Base-by-base conservation (phyloP, 1,140 invertebrate species). In the Leptestheria dahalacensis region DNA sequence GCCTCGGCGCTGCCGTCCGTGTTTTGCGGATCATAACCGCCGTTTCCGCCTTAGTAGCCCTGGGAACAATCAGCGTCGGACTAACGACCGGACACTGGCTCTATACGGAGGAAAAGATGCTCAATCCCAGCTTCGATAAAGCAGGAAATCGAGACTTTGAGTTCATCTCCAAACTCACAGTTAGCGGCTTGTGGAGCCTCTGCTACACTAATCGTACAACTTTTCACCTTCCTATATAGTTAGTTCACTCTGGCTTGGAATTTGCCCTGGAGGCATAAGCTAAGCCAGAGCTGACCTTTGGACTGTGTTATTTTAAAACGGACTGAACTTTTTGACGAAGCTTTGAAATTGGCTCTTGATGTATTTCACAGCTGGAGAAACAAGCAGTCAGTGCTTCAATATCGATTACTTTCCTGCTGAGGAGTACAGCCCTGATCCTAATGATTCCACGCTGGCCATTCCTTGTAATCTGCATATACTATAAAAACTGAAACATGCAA, bases 381-480 rank as follows among this genome's bases (percentile, higher is more conserved):
- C 46, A 10, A 61, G 68, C 11, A 64, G 67, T 62, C 65, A 82
- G 62, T 90, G 88, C 72, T 77, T 81, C 61, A 82, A 82, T 72
- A 89, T 91, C 62, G 86, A 90, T 65, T 91, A 89, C 70, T 90
- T 91, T 67, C 81, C 86, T 3, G 77, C 82, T 64, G 86, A 88
- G 65, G 83, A 86, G 62, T 89, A 90, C 69, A 82, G 82, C 66
- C 85, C 87, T 2, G 87, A 91, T 73, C 81, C 84, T 0, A 84
- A 83, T 66, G 88, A 91, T 71, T 90, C 86, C 12, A 89, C 87
- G 18, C 83, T 86, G 72, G 86, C 86, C 52, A 89, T 91, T 75
- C 86, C 86, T 71, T 89, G 87, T 90, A 79, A 86, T n/a, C n/a
- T n/a, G n/a, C n/a, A n/a, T n/a, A n/a, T n/a, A n/a, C 86, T 81